Percentiles rank a stretch among this genome's conserved stretches.
Evolutionary conservation across 2,113 vertebrate genomes (phyloP).

Genomic region (Pygoscelis adeliae): DNA sequence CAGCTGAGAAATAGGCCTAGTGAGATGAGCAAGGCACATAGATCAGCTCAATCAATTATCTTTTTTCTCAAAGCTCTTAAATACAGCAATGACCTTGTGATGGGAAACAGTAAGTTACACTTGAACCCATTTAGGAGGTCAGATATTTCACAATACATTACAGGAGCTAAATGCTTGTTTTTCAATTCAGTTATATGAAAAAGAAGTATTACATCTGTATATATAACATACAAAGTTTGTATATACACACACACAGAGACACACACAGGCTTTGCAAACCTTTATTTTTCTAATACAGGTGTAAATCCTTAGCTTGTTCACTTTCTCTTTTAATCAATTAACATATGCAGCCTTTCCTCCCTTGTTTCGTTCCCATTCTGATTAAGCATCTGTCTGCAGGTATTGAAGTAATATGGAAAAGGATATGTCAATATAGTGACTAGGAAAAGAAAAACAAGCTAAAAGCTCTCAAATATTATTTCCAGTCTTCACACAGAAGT

Average conservation of each 20-base stretch:
- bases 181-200: not conserved
- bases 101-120: constrained; percentile 81
- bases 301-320: not conserved
- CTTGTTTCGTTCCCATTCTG: not conserved
- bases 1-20: constrained; percentile 86
- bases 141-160: constrained; percentile 57
- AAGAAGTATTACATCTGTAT: not conserved
- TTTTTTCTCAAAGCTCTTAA: constrained; percentile 79
- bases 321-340: not conserved
- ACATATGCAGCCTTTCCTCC: not conserved
- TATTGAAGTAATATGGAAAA: not conserved
- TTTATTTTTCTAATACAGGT: not conserved
- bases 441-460: not conserved
- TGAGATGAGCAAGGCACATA: constrained; percentile 85
- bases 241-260: not conserved
- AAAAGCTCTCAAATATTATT: not conserved
- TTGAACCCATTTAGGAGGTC: constrained; percentile 86
- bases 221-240: not conserved
- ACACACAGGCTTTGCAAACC: not conserved
- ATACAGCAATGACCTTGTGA: constrained; percentile 87
- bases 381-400: not conserved
- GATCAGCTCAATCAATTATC: constrained; percentile 86
- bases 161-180: not conserved
- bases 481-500: not conserved
- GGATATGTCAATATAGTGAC: not conserved